These are phyloP conservation scores for Cosmopolites sordidus DNA, from an alignment of 2,888 invertebrate species.

Conservation along the genomic window DNA sequence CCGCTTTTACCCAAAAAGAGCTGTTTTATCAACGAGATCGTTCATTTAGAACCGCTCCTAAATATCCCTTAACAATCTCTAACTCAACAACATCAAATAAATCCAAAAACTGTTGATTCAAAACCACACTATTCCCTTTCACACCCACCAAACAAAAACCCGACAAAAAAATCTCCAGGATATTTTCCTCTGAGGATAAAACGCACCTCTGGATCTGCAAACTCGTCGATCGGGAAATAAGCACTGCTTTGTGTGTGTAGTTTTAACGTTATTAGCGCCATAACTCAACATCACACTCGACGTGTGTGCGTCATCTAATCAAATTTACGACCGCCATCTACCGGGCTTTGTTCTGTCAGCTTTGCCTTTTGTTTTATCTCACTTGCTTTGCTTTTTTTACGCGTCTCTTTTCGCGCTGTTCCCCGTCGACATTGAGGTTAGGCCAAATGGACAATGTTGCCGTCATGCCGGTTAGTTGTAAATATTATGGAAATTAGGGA, in stretches of 20 bases:
- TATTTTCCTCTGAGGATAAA: no score
- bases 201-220: neutral
- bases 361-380: slow-evolving; percentile 16
- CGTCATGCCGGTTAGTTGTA: no score
- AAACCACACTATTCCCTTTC: no score
- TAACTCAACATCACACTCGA: slow-evolving; percentile 27
- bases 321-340: slow-evolving; percentile 26
- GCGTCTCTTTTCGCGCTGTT: neutral
- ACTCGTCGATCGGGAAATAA: slow-evolving; percentile 10
- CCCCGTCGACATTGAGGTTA: no score
- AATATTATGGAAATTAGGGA: no score
- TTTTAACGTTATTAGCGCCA: slow-evolving; percentile 24
- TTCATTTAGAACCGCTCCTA: slow-evolving; percentile 1
- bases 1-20: slow-evolving; percentile 19
- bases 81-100: no score
- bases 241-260: slow-evolving; percentile 24
- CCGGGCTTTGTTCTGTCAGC: slow-evolving; percentile 14
- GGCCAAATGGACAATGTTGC: no score
- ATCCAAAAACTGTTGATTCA: no score
- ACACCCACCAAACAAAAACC: no score
- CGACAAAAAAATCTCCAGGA: no score
- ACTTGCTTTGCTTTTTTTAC: slow-evolving; percentile 1
- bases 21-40: slow-evolving; percentile 11
- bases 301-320: slow-evolving; percentile 30
- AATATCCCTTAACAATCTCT: no score